phyloP scores from a whole-genome alignment of 2,113 vertebrate species.

The Aleadryas rufinucha region DNA sequence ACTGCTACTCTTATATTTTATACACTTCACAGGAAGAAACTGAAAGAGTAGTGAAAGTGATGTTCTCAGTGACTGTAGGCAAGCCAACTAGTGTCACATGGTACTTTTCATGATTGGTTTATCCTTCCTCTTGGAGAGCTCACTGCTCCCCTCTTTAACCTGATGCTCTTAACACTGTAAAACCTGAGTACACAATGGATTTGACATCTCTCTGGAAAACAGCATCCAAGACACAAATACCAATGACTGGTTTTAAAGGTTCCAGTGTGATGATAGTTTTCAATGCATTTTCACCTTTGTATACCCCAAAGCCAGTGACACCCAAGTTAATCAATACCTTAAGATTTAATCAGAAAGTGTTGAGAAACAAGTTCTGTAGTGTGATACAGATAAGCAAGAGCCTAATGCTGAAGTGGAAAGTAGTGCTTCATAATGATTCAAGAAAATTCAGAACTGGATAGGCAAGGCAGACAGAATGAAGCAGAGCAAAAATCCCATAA shows the following conservation, averaged over 20 bases:
- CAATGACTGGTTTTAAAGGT: neutral
- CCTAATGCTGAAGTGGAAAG: neutral
- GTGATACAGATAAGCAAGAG: neutral
- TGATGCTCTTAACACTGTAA: neutral
- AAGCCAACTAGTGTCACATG: neutral
- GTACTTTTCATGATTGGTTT: neutral
- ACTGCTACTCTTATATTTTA: neutral
- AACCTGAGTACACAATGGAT: neutral
- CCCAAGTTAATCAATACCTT: neutral
- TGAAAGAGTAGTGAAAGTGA: neutral
- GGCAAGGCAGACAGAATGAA: neutral
- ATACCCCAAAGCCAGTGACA: neutral
- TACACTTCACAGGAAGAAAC: neutral
- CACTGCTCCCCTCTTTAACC: neutral
- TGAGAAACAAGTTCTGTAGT: neutral
- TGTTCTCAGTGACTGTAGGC: neutral
- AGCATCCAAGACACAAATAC: neutral
- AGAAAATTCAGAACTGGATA: neutral
- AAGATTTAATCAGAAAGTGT: conserved; percentile 16
- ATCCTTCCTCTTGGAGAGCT: neutral
- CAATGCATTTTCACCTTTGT: neutral
- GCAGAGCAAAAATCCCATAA: neutral
- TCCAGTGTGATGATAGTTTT: neutral
- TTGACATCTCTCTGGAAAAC: neutral
- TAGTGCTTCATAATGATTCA: neutral